Base-by-base conservation (phyloP, 2,888 invertebrate species). In the Glaucopsyche alexis region DNA sequence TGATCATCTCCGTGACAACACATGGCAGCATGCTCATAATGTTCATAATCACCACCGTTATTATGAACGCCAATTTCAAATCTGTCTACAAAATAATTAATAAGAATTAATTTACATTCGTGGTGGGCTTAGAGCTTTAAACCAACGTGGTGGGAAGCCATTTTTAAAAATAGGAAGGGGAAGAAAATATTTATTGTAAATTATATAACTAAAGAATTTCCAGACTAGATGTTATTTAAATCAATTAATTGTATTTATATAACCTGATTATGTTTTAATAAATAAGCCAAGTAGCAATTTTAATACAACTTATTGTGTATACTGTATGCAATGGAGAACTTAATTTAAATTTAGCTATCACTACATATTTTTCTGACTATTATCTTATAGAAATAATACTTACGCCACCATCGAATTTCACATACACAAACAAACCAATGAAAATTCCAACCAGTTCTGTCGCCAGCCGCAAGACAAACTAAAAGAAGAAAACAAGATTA, bases 391-490 rank as follows among this genome's bases (percentile, higher is more conserved):
- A 16, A 13, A 66, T 7, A 40, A 9, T 47, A 70, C 70, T 70
- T 70, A 70, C 70, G 5, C 7, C 11, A 14, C 11, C n/a, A 38
- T 16, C 29, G 0, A n/a, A 2, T 2, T 19, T 8, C 19, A 29
- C 11, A 50, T 11, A 70, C 9, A 9, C 2, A 70, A 14, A 70
- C 14, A 70, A 45, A 16, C 66, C 16, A 42, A 42, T 8, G n/a
- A 66, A 66, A n/a, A 66, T 42, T 66, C 66, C 66, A 1, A 66
- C 14, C 16, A 42, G 9, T 42, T 66, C 66, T 16, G 66, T 66
- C n/a, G 9, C n/a, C 40, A 66, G n/a, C 66, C 66, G 40, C 14
- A 66, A 66, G 9, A 66, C 16, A 19, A 66, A 66, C 66, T 66
- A 42, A 42, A 66, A 66, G n/a, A 14, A 64, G 4, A 66, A 16